A percentile compares a stretch with the other conserved stretches of the same genome.
Evolutionary conservation across 1,140 invertebrate genomes (phyloP).

Genomic region (Holcopasites calliopsidis): DNA sequence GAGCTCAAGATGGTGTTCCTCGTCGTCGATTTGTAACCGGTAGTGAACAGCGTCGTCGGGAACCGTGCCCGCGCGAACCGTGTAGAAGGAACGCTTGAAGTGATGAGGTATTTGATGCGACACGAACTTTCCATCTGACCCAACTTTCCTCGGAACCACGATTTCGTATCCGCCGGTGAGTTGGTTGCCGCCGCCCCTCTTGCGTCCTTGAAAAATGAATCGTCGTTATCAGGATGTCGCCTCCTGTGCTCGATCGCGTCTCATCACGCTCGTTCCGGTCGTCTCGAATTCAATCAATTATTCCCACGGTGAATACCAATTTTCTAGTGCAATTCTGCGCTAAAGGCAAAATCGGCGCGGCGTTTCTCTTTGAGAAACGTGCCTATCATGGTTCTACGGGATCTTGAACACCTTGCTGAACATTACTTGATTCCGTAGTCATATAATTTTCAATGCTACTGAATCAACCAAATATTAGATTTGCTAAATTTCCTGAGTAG

Average conservation of each 20-base stretch:
- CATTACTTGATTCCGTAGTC: too few species aligned
- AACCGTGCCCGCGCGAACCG: constrained; percentile 33
- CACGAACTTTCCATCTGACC: constrained; percentile 69
- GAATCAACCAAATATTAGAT: too few species aligned
- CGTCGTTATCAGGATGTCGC: neutral
- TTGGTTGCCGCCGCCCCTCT: constrained; percentile 49
- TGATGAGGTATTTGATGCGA: constrained; percentile 71
- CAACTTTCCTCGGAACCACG: constrained; percentile 71
- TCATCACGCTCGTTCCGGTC: neutral
- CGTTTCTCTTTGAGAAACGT: neutral
- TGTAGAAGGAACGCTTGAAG: constrained; percentile 56
- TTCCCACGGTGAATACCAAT: constrained; percentile 15
- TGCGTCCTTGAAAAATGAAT: constrained; percentile 48
- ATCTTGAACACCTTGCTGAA: neutral
- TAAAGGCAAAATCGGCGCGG: neutral
- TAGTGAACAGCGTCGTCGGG: constrained; percentile 71
- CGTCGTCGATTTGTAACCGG: constrained; percentile 69
- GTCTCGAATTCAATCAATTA: constrained; percentile 24
- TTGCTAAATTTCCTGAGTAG: too few species aligned
- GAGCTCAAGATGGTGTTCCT: constrained; percentile 73
- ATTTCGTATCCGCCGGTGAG: constrained; percentile 71
- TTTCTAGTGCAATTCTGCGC: neutral
- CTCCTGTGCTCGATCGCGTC: neutral
- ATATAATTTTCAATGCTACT: too few species aligned
- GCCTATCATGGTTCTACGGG: neutral